Evolutionary conservation across 2,113 vertebrate genomes (phyloP), one percentile per base, ranked within the genome.

Genomic region (Malurus alboscapulatus): DNA sequence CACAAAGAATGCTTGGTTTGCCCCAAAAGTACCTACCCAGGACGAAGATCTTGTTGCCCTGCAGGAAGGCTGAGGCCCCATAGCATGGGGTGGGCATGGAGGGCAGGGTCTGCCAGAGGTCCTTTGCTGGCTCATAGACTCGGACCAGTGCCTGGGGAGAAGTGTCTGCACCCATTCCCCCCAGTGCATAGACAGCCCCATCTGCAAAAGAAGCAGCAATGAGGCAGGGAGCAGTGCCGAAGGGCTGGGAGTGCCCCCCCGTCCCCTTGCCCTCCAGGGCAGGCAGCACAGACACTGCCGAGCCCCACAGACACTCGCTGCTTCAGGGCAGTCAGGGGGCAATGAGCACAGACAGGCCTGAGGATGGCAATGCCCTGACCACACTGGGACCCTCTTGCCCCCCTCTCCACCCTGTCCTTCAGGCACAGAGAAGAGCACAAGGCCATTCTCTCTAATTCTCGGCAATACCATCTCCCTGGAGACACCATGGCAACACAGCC

Each of bases 71-170:
- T 0, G 98, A 98, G 36, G 99, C 98, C 82, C 99, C 99, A 0
- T 99, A 99, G 86, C 99, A 98, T 2, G 99, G 99, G 4, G 99
- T 99, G 45, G 99, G 99, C 99, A 99, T 99, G 58, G 99, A 98
- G 66, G 99, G 97, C 34, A 99, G 91, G 1, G 97, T 95, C 93
- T 98, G 98, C 99, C 99, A 99, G 77, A 98, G 98, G 95, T 99
- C 98, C 92, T 98, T 98, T 5, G 98, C 97, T 0, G 98, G 98
- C 51, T 99, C 99, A 38, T 99, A 99, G 34, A 99, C 97, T 17
- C 98, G 98, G 77, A 99, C 98, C 95, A 98, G 96, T 2, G 99
- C 98, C 97, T 99, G 99, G 15, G 99, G 99, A 21, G 98, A 97
- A 0, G 99, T 99, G 97, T 99, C 99, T 0, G 96, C 91, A 47